Conservation (phyloP, 2,113 vertebrate species). For the Siniperca chuatsi region DNA sequence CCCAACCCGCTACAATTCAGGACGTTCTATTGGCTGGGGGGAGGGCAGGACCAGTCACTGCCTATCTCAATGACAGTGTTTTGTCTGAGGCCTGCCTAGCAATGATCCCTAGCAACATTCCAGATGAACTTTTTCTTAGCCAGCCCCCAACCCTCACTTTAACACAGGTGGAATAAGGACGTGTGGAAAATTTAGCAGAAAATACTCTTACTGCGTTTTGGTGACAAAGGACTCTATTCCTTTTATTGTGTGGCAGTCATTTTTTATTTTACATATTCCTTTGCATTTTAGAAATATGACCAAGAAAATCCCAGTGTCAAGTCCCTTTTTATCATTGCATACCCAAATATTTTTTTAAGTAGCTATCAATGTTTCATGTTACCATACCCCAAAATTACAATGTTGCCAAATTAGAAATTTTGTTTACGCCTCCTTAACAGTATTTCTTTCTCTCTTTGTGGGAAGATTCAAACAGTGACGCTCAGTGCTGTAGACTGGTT, state of each 20-base stretch:
- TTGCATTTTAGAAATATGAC: slow-evolving; percentile 72
- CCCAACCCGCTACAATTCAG: slow-evolving; percentile 78
- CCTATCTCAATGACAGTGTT: slow-evolving; percentile 83
- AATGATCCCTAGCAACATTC: slow-evolving; percentile 85
- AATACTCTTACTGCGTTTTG: slow-evolving; percentile 74
- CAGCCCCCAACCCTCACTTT: slow-evolving; percentile 80
- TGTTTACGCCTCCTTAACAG: slow-evolving; percentile 77
- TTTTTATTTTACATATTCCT: slow-evolving; percentile 72
- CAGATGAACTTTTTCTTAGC: slow-evolving; percentile 84
- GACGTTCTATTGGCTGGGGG: slow-evolving; percentile 81
- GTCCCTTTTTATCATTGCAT: slow-evolving; percentile 38
- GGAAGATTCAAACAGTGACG: slow-evolving; percentile 52
- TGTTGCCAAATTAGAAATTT: slow-evolving; percentile 80
- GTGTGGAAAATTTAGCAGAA: slow-evolving; percentile 70
- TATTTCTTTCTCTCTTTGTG: slow-evolving; percentile 70
- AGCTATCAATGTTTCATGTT: slow-evolving; percentile 71
- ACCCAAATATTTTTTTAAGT: slow-evolving; percentile 60
- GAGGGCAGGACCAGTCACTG: slow-evolving; percentile 81
- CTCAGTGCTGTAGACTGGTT: slow-evolving; percentile 54
- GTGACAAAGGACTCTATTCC: slow-evolving; percentile 78
- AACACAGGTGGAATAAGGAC: slow-evolving; percentile 77
- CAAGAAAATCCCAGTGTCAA: slow-evolving; percentile 63
- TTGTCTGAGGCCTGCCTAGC: slow-evolving; percentile 81
- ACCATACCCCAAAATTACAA: slow-evolving; percentile 47
- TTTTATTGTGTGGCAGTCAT: slow-evolving; percentile 84